Evolutionary conservation across 2,888 invertebrate species (phyloP).

Genomic region (Ophraella communa): DNA sequence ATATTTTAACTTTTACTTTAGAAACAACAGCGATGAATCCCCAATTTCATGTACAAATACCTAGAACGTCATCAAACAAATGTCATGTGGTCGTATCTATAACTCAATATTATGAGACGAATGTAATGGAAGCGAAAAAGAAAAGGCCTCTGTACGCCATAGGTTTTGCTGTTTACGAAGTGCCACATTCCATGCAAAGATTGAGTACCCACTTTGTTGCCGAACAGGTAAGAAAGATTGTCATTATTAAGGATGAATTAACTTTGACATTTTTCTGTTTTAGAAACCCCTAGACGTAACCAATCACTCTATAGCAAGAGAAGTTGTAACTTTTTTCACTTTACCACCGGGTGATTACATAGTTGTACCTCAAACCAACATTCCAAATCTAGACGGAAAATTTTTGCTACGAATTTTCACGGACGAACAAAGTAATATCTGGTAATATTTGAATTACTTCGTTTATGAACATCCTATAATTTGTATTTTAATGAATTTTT

Average conservation of each 20-base stretch:
- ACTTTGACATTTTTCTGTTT: no score
- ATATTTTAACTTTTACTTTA: conserved; percentile 46
- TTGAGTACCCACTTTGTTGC: conserved; percentile 67
- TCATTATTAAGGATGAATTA: no score
- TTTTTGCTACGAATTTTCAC: conserved; percentile 75
- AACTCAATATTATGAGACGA: conserved; percentile 69
- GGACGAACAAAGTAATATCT: conserved; percentile 76
- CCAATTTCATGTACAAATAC: conserved; percentile 74
- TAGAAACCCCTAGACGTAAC: conserved; percentile 73
- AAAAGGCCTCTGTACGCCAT: conserved; percentile 67
- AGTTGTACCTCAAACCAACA: conserved; percentile 74
- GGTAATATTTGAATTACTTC: conserved; percentile 59
- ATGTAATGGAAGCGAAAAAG: conserved; percentile 60
- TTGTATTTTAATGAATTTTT: conserved; percentile 31
- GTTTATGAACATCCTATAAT: neutral
- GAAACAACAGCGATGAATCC: conserved; percentile 74
- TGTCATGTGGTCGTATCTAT: conserved; percentile 78
- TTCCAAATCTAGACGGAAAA: conserved; percentile 72
- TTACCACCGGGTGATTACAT: conserved; percentile 77
- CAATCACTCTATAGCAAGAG: conserved; percentile 69
- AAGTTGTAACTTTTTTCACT: conserved; percentile 77
- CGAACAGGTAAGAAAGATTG: conserved; percentile 63
- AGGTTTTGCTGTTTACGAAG: conserved; percentile 76
- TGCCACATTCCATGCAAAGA: conserved; percentile 67
- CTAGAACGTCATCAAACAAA: conserved; percentile 68